Percentiles rank a stretch among this genome's conserved stretches.
These are phyloP conservation scores for Aricia agestis DNA, from an alignment of 1,140 invertebrate genomes.

Conservation along the genomic window DNA sequence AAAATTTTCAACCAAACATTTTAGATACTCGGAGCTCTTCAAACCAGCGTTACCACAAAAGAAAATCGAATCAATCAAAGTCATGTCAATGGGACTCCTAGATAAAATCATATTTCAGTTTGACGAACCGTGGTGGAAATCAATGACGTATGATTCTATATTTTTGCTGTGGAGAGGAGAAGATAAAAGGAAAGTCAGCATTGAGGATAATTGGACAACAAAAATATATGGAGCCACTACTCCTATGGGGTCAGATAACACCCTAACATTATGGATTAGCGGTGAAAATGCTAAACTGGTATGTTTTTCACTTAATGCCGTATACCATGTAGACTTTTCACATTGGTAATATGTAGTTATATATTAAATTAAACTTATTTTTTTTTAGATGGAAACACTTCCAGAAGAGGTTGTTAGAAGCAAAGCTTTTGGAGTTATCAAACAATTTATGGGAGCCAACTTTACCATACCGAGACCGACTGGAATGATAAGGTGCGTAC, in stretches of 20 bases:
- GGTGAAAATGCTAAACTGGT: constrained; percentile 44
- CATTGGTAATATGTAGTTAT: not conserved
- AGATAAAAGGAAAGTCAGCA: constrained; percentile 20
- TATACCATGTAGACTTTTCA: not conserved
- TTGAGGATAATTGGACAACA: constrained; percentile 22
- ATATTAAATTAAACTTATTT: not conserved
- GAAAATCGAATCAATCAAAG: constrained; percentile 34
- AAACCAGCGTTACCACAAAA: constrained; percentile 32
- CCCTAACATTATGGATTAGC: constrained; percentile 47
- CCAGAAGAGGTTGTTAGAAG: constrained; percentile 50
- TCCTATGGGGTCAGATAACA: constrained; percentile 29
- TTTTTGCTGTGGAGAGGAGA: constrained; percentile 29
- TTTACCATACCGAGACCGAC: constrained; percentile 39
- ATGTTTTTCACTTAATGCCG: constrained; percentile 13
- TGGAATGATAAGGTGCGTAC: constrained; percentile 36
- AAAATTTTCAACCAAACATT: constrained; percentile 16
- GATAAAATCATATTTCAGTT: constrained; percentile 42
- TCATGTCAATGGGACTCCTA: constrained; percentile 35
- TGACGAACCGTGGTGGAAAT: constrained; percentile 29
- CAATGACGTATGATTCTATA: constrained; percentile 11
- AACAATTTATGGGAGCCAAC: constrained; percentile 41
- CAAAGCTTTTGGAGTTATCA: constrained; percentile 44
- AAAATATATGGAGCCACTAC: constrained; percentile 37
- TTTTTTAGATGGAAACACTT: constrained; percentile 47
- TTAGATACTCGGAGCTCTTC: constrained; percentile 37